phyloP scores from a whole-genome alignment of 1,140 invertebrate genomes.

The Drosophila bocki region DNA sequence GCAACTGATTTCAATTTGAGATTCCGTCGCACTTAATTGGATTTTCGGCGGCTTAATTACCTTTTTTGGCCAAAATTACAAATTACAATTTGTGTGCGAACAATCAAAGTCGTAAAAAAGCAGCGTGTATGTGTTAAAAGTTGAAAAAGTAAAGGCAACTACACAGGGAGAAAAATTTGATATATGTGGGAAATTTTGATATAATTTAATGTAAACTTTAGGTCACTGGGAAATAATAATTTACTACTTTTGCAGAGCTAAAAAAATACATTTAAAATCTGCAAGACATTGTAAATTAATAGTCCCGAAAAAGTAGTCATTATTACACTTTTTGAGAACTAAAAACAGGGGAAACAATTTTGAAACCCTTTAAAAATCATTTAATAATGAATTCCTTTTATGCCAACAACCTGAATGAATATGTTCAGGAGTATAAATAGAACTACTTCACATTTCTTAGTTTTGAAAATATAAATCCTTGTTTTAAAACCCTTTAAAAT shows the following conservation, averaged over 20 bases:
- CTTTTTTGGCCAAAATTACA: constrained; percentile 68
- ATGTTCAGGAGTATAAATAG: too few relatives aligned
- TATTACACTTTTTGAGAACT: too few relatives aligned
- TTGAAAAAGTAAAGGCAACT: constrained; percentile 29
- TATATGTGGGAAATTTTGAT: too few relatives aligned
- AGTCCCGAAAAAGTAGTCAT: too few relatives aligned
- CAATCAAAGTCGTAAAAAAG: constrained; percentile 70
- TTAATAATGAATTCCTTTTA: too few relatives aligned
- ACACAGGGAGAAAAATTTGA: background rate
- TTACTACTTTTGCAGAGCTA: background rate
- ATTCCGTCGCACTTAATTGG: constrained; percentile 73
- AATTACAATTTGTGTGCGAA: constrained; percentile 62
- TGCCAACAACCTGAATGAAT: background rate
- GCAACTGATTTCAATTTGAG: constrained; percentile 76
- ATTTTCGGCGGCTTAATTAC: constrained; percentile 77
- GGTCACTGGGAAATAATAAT: too few relatives aligned
- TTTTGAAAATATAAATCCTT: background rate
- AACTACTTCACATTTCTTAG: background rate
- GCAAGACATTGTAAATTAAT: too few relatives aligned
- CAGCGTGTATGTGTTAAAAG: constrained; percentile 24
- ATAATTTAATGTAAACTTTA: too few relatives aligned
- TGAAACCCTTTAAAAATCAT: too few relatives aligned
- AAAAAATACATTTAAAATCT: background rate
- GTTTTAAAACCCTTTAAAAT: too few relatives aligned
- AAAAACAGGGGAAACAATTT: too few relatives aligned